A percentile compares a stretch with the other conserved stretches of the same genome.
Conservation (phyloP, 2,888 invertebrate species). For the Rhagonycha lutea region DNA sequence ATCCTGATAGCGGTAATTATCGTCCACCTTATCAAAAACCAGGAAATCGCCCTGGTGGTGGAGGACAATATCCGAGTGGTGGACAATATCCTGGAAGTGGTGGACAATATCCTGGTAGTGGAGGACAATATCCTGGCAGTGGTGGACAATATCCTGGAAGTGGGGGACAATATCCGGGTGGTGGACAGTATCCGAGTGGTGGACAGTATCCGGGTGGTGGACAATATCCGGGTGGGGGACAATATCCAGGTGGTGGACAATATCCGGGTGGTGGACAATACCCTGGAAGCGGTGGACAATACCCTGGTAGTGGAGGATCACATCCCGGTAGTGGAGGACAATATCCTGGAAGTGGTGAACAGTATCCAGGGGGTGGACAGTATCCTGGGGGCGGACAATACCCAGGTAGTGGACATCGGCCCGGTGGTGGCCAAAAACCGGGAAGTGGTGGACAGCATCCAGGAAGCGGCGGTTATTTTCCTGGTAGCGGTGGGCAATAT, state of each 20-base stretch:
- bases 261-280: background rate
- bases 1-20: background rate
- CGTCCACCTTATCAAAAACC: background rate
- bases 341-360: background rate
- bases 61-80: background rate
- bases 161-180: background rate
- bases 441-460: background rate
- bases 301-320: background rate
- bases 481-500: background rate
- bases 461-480: background rate
- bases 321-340: background rate
- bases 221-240: background rate
- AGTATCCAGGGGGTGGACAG: background rate
- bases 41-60: background rate
- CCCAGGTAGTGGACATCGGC: background rate
- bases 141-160: background rate
- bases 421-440: background rate
- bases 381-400: background rate
- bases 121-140: background rate
- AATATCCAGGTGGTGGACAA: background rate
- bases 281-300: background rate
- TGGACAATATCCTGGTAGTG: background rate
- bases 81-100: background rate
- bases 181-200: background rate
- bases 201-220: background rate